These are phyloP conservation scores for Megalopta genalis DNA, from an alignment of 1,140 invertebrate genomes.

Conservation along the genomic window DNA sequence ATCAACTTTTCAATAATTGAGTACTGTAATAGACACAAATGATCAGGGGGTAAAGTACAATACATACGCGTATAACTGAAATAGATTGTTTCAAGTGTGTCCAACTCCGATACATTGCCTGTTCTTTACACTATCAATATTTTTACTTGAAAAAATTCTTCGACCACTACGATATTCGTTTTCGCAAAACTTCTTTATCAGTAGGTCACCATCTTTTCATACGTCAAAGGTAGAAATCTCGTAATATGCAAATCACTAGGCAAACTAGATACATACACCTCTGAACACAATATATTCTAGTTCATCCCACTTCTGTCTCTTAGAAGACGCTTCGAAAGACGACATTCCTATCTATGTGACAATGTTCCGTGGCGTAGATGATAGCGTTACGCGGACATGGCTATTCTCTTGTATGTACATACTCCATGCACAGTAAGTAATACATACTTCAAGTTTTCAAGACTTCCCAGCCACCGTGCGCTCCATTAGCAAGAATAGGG, in stretches of 20 bases:
- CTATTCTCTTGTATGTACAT: too few species aligned
- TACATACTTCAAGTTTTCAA: too few species aligned
- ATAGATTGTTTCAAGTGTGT: constrained; percentile 7
- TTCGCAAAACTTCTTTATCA: constrained; percentile 66
- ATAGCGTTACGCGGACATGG: too few species aligned
- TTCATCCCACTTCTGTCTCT: too few species aligned
- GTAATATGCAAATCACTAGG: constrained; percentile 45
- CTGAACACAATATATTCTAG: too few species aligned
- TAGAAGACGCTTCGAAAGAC: too few species aligned
- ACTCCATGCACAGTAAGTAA: too few species aligned
- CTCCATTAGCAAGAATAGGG: too few species aligned
- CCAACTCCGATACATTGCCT: constrained; percentile 23
- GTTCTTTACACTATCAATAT: constrained; percentile 14
- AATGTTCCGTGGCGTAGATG: too few species aligned
- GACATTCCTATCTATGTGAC: too few species aligned
- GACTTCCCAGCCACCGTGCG: too few species aligned
- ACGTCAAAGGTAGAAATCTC: constrained; percentile 59
- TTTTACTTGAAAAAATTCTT: constrained; percentile 15
- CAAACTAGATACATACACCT: constrained; percentile 14
- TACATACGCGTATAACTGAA: constrained; percentile 15
- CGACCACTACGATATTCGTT: constrained; percentile 58
- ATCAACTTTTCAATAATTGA: constrained; percentile 10
- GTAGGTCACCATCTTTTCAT: constrained; percentile 67
- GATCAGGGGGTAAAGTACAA: constrained; percentile 7
- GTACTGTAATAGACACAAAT: constrained; percentile 4